Percentiles rank a stretch among this genome's conserved stretches.
Evolutionary conservation across 2,113 vertebrate genomes (phyloP).

Genomic region (Dasyprocta punctata): DNA sequence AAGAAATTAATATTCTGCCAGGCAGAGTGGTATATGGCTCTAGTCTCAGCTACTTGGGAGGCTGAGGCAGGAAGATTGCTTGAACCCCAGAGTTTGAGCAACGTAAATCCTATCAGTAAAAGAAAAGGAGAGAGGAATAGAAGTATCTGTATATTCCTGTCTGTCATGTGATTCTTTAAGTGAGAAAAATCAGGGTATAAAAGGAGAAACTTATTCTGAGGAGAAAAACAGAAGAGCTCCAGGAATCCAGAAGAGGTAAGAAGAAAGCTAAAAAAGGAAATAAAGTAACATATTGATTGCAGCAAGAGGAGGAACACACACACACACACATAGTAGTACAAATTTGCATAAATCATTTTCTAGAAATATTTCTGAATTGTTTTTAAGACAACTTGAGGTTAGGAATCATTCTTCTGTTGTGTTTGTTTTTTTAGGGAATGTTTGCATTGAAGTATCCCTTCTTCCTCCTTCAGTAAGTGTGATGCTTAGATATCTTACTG

Average conservation of each 20-base stretch:
- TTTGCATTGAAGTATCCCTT: background rate
- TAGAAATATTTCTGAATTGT: background rate
- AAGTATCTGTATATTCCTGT: background rate
- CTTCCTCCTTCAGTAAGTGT: background rate
- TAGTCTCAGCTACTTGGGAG: background rate
- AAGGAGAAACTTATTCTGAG: background rate
- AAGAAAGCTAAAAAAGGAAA: background rate
- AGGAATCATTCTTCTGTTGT: background rate
- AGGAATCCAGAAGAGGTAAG: background rate
- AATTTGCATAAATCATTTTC: background rate
- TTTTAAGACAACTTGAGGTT: background rate
- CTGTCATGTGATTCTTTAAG: background rate
- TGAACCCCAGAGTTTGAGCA: background rate
- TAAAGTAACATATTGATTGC: background rate
- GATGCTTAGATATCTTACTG: background rate
- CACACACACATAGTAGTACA: background rate
- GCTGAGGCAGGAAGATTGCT: background rate
- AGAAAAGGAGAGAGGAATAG: background rate
- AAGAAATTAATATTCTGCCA: background rate
- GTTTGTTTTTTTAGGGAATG: background rate
- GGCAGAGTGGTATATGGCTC: background rate
- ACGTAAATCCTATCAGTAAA: background rate
- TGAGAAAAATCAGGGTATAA: background rate
- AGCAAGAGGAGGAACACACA: background rate
- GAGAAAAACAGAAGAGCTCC: background rate